Conservation (phyloP, 2,113 vertebrate species). For the Canis aureus region DNA sequence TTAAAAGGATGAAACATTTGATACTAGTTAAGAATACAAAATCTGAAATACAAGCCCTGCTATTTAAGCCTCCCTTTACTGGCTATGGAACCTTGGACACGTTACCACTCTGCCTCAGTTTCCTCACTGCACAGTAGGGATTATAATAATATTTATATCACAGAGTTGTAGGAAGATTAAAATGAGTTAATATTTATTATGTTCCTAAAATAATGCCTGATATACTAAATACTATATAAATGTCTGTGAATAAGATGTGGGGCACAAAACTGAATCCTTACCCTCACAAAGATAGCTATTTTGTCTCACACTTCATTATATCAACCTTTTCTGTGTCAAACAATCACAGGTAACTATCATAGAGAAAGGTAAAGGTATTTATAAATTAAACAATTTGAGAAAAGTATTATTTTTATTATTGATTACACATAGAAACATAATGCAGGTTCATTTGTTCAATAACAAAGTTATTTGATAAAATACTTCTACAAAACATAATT, state of each 20-base stretch:
- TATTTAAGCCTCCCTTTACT: not conserved
- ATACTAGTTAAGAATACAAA: not conserved
- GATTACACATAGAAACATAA: not conserved
- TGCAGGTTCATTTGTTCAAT: not conserved
- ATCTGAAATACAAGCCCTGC: not conserved
- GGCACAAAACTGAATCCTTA: not conserved
- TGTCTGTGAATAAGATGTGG: not conserved
- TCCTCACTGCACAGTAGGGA: not conserved
- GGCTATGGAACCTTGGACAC: not conserved
- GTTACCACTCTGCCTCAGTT: not conserved
- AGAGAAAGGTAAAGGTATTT: not conserved
- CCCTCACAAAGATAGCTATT: not conserved
- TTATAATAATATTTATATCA: not conserved
- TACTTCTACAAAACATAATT: not conserved
- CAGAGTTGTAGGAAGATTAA: not conserved
- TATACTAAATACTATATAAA: not conserved
- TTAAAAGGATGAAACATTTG: not conserved
- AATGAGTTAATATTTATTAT: not conserved
- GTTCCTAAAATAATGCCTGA: not conserved
- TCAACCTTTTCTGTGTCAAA: not conserved
- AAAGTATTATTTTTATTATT: not conserved
- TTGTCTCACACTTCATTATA: not conserved
- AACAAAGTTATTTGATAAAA: not conserved
- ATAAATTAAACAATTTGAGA: not conserved
- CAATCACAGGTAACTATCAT: not conserved